Evolutionary conservation across 2,113 vertebrate species (phyloP), one percentile per base, ranked within the genome.

Genomic region (Alouatta palliata): DNA sequence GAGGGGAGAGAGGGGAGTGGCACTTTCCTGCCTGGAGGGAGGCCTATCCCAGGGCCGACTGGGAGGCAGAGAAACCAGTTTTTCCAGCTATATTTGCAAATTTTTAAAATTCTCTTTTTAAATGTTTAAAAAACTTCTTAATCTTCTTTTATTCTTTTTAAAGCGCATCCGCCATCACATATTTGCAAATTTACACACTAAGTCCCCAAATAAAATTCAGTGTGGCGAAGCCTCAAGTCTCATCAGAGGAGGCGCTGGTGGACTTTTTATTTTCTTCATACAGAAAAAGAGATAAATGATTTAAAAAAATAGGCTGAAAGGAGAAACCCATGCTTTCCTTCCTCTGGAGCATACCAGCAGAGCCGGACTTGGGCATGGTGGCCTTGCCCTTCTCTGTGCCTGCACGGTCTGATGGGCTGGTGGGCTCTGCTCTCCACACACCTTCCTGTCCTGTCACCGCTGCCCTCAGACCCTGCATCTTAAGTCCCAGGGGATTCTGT

Each of bases 291-390:
- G 21, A 32, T 32, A 80, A 54, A 80, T 35, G 13, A 64, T 64
- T 2, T 11, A 27, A 61, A 61, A 64, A 30, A 30, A 30, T 0
- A 10, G 68, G 23, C 37, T 64, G 7, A 21, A 77, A 35, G 20
- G 16, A 14, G n/a, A 25, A 2, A 7, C 83, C 10, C 17, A 35
- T n/a, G 47, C 27, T 49, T 49, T 8, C 71, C 71, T 5, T 23
- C 25, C 30, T 70, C 13, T 49, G 8, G 0, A 19, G 6, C 11
- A 1, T 0, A 0, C 1, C 4, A 11, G 47, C 10, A 3, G 64
- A n/a, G 40, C 27, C 7, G 5, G 7, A 1, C 66, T 20, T 0
- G 21, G 88, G 27, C 12, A 7, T 1, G 16, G 11, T 7, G 35
- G 25, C 61, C 5, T 7, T 9, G 17, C 35, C 52, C 16, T 25